Conservation (phyloP, 92 coral and sea anemone genomes). For the Bergia puertoricense region DNA sequence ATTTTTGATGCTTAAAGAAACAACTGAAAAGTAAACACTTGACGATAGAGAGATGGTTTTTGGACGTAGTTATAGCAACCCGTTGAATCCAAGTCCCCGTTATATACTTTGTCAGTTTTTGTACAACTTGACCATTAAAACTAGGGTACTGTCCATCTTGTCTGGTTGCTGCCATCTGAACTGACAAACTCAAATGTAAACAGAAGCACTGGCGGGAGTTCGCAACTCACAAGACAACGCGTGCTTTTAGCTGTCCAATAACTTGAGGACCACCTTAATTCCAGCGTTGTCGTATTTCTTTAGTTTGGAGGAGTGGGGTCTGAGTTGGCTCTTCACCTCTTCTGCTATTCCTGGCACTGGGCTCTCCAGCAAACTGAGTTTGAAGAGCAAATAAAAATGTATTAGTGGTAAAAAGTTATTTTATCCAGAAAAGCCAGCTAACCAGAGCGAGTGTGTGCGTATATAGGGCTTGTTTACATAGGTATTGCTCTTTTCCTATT, state of each 20-base stretch:
- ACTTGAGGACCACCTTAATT: conserved; percentile 71
- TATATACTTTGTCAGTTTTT: too few species aligned
- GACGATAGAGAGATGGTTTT: too few species aligned
- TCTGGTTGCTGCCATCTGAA: too few species aligned
- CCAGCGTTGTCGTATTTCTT: conserved; percentile 80
- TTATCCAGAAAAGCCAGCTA: too few species aligned
- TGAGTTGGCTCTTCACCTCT: conserved; percentile 60
- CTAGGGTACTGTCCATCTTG: too few species aligned
- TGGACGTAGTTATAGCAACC: not conserved
- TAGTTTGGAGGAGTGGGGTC: conserved; percentile 68
- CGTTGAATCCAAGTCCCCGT: not conserved
- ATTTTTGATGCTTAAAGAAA: too few species aligned
- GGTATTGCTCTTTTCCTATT: too few species aligned
- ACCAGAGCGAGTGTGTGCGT: too few species aligned
- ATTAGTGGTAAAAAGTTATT: not conserved
- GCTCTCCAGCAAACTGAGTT: conserved; percentile 81
- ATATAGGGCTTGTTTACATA: too few species aligned
- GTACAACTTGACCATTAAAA: too few species aligned
- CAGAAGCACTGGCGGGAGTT: too few species aligned
- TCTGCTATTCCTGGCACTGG: conserved; percentile 85
- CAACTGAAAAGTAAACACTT: not conserved
- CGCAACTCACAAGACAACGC: not conserved
- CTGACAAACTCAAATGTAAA: too few species aligned
- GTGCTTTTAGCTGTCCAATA: conserved; percentile 50
- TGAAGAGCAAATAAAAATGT: not conserved